Base-by-base conservation (phyloP, 2,888 invertebrate genomes). In the Rotaria sp. region DNA sequence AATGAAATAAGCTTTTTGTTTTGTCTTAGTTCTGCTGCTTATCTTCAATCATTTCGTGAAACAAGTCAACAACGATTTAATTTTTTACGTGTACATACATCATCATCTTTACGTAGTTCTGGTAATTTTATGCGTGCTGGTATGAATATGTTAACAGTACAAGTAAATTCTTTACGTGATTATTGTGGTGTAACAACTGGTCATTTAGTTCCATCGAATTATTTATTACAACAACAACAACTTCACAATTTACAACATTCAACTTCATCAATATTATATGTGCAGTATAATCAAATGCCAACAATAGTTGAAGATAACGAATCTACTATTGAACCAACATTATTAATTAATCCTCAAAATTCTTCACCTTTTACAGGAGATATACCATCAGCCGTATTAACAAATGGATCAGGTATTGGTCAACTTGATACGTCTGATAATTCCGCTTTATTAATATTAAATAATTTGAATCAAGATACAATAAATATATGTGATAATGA, bases 1-100 rank as follows among this genome's bases (percentile, higher is more conserved):
- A n/a, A n/a, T n/a, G n/a, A 30, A n/a, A 30, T 11, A 26, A 13
- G 1, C 18, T 3, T 30, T 8, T 30, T 13, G 7, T 59, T 35
- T 67, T 67, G 15, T 15, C 30, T 35, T 67, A 67, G 67, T 21
- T 80, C 80, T 13, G 80, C 80, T 45, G 80, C 80, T 5, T 80
- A 80, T 45, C 45, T 80, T 45, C 80, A 80, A 21, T 80, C 80
- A n/a, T 7, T 80, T 80, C 80, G 80, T 80, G 80, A 75, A 75
- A 38, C 75, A 41, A 75, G 75, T 75, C 75, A 75, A 75, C 75
- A 75, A 41, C 75, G 75, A 21, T 41, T 75, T 11, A 75, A 75
- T 38, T 38, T 38, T 10, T 41, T 75, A 21, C 75, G 75, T 41
- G 75, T 45, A 2, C 41, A 41, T 45, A 80, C 80, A 41, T 26